Conservation (phyloP, 2,888 invertebrate genomes). For the Eugnorisma glareosa region DNA sequence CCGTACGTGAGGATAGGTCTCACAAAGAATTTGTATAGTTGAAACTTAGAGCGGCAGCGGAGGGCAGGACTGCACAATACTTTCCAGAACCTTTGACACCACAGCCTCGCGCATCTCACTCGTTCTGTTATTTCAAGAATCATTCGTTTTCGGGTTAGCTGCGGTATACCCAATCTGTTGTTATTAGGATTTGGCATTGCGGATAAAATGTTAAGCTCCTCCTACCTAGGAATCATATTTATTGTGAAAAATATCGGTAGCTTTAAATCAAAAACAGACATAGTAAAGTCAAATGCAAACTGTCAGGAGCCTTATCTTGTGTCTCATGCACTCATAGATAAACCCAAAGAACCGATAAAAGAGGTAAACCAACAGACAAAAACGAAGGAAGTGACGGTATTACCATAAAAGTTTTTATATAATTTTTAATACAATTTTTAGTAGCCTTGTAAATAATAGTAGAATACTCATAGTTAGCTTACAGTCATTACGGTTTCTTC, state of each 20-base stretch:
- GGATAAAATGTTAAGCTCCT: not conserved
- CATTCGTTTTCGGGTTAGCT: slow-evolving; percentile 66
- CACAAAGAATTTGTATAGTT: slow-evolving; percentile 77
- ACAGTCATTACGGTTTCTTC: no score
- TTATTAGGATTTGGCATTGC: slow-evolving; percentile 56
- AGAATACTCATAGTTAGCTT: not conserved
- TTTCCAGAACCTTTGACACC: slow-evolving; percentile 74
- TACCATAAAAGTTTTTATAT: not conserved
- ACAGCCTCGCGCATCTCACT: slow-evolving; percentile 75
- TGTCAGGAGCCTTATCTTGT: slow-evolving; percentile 3
- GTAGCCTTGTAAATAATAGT: not conserved
- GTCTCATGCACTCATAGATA: slow-evolving; percentile 2
- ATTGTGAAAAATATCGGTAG: not conserved
- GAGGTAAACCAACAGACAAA: slow-evolving; percentile 1
- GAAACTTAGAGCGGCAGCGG: slow-evolving; percentile 71
- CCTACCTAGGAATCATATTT: slow-evolving; percentile 40
- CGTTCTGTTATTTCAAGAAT: slow-evolving; percentile 73
- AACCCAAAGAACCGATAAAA: not conserved
- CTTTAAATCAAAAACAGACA: not conserved
- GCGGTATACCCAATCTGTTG: slow-evolving; percentile 68
- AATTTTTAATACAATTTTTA: no score
- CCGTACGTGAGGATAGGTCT: slow-evolving; percentile 80
- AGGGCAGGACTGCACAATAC: slow-evolving; percentile 71
- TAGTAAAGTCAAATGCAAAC: not conserved
- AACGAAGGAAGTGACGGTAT: not conserved